Base-by-base conservation (phyloP, 2,113 vertebrate species). In the Microcebus jonahi region DNA sequence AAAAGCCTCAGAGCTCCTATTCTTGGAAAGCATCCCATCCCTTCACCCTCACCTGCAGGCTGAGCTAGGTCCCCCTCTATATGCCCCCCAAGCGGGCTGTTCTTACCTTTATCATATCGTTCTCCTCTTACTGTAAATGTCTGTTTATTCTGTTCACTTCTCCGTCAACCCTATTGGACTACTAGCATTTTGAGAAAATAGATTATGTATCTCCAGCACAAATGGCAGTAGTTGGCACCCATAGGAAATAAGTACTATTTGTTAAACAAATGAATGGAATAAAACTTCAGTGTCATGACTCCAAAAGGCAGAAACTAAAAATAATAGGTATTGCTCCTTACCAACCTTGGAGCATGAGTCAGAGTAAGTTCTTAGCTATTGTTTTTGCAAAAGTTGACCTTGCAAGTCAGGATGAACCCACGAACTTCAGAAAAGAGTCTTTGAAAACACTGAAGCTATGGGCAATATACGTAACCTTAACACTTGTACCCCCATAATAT, bases 211-310 rank as follows among this genome's bases (percentile, higher is more conserved):
- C 82, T 92, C 25, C 73, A 85, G 67, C 55, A 92, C 55, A 50
- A 77, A 83, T 48, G 48, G 88, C 14, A 85, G 34, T 57, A 29
- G 8, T 80, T 50, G 12, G 31, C n/a, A 89, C 53, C 14, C 15
- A 65, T 0, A 92, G 42, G 9, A 90, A 95, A 76, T 76, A 48
- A 90, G 45, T 90, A 82, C 87, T 83, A 77, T 34, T 91, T 91
- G 73, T n/a, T 93, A 88, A 93, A 82, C 8, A 65, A 91, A 39
- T 55, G 34, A 55, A 45, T 45, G 14, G 59, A 82, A 71, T 80
- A 67, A 84, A 94, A 96, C 42, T 79, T 98, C 14, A 94, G 27
- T 92, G 61, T 45, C 29, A 42, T 94, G 83, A 91, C 7, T 45
- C 48, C 45, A 71, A 87, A 97, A 71, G 11, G 75, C 8, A 42